A percentile compares a stretch with the other conserved stretches of the same genome.
phyloP scores from a whole-genome alignment of 2,113 vertebrate species.

The Microtus richardsoni region DNA sequence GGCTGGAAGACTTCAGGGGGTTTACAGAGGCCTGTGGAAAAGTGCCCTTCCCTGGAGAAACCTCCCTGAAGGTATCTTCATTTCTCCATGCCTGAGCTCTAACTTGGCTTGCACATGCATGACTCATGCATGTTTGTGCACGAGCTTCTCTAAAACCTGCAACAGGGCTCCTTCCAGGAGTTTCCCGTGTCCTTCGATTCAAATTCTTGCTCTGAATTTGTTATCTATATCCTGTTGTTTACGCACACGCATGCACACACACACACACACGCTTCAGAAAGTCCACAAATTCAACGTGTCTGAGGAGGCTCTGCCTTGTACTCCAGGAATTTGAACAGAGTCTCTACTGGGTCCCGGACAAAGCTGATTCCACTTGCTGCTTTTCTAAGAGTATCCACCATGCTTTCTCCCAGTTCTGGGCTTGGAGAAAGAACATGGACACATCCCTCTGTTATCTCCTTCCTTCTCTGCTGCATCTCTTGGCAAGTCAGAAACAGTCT shows the following conservation, averaged over 20 bases:
- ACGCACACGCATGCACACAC: too few relatives aligned
- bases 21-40: rapidly evolving
- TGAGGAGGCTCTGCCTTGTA: too few relatives aligned
- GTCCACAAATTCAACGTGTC: not conserved
- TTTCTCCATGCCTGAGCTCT: not conserved
- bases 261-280: not conserved
- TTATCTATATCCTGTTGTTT: not conserved
- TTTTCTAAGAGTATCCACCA: not conserved
- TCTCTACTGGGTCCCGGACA: rapidly evolving
- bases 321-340: not conserved
- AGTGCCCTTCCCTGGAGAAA: not conserved
- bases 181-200: not conserved
- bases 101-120: not conserved
- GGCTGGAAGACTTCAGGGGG: rapidly evolving
- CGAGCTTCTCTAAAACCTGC: rapidly evolving
- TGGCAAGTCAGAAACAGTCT: not conserved
- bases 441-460: not conserved
- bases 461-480: not conserved
- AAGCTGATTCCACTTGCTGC: not conserved
- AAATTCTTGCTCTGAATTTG: not conserved
- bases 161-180: rapidly evolving
- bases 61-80: rapidly evolving
- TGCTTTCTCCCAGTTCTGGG: not conserved
- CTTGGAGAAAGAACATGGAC: rapidly evolving
- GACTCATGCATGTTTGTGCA: too few relatives aligned